phyloP scores from a whole-genome alignment of 2,888 invertebrate genomes.

The Scaptomyza cyrtandrae region DNA sequence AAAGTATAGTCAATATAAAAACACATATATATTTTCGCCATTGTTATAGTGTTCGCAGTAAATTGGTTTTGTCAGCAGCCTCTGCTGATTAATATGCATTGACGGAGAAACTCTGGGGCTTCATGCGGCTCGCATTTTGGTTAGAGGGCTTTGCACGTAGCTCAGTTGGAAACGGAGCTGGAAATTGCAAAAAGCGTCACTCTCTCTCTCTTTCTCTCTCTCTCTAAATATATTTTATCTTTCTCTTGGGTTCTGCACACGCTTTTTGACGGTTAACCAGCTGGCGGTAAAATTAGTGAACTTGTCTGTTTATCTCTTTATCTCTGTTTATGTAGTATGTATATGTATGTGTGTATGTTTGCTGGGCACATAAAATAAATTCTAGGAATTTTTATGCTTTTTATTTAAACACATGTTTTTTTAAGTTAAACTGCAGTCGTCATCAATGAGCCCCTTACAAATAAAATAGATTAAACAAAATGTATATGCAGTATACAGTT shows the following conservation, averaged over 20 bases:
- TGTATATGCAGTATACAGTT: conserved; percentile 18
- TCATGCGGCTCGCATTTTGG: conserved; percentile 1
- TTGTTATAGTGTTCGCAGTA: conserved; percentile 36
- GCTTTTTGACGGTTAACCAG: conserved; percentile 49
- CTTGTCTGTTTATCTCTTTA: conserved; percentile 24
- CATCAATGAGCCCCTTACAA: conserved; percentile 63
- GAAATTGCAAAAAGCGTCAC: conserved; percentile 20
- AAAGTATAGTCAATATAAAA: neutral
- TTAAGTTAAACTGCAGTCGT: neutral
- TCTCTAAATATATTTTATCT: neutral
- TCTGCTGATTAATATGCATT: too few species aligned
- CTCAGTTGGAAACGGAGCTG: conserved; percentile 52
- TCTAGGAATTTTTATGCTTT: conserved; percentile 36
- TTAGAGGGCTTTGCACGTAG: conserved; percentile 56
- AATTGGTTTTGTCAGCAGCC: conserved; percentile 55
- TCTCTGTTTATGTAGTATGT: neutral
- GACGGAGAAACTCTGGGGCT: neutral
- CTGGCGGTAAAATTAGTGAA: conserved; percentile 41
- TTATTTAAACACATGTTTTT: conserved; percentile 41
- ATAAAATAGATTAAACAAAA: conserved; percentile 60
- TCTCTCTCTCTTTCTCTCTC: conserved; percentile 1
- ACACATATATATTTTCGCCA: conserved; percentile 5
- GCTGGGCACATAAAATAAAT: conserved; percentile 38
- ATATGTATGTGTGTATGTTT: conserved; percentile 6
- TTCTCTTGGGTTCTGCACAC: conserved; percentile 13